phyloP scores from a whole-genome alignment of 2,888 invertebrate genomes.

The Drosophila koepferae region DNA sequence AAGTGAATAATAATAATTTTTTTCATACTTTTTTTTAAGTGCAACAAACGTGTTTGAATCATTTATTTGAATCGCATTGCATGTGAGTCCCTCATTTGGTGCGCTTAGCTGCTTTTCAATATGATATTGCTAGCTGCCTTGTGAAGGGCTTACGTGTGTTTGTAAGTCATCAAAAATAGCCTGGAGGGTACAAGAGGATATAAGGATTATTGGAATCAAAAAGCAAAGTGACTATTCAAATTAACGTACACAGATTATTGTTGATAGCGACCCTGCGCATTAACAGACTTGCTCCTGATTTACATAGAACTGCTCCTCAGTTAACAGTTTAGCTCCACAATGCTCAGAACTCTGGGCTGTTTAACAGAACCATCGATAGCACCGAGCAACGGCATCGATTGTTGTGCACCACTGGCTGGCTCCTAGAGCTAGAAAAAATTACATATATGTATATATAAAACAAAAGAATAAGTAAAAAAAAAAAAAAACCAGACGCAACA shows the following conservation, averaged over 20 bases:
- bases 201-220: neutral
- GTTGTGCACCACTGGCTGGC: slow-evolving; percentile 37
- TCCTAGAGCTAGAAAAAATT: slow-evolving; percentile 48
- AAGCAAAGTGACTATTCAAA: neutral
- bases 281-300: slow-evolving; percentile 9
- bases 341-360: slow-evolving; percentile 1
- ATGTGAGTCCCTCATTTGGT: slow-evolving; percentile 85
- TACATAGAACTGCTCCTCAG: slow-evolving; percentile 11
- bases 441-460: slow-evolving; percentile 29
- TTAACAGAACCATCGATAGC: slow-evolving; percentile 46
- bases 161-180: slow-evolving; percentile 59
- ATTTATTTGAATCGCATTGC: slow-evolving; percentile 58
- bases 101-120: slow-evolving; percentile 78
- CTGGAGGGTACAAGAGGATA: neutral
- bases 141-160: slow-evolving; percentile 85
- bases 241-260: slow-evolving; percentile 15
- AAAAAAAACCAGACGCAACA: slow-evolving; percentile 26
- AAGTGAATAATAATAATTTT: neutral
- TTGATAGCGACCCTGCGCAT: slow-evolving; percentile 2
- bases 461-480: slow-evolving; percentile 39
- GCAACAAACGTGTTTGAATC: neutral
- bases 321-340: slow-evolving; percentile 25
- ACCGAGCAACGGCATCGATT: slow-evolving; percentile 37
- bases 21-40: slow-evolving; percentile 4
- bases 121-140: slow-evolving; percentile 84